These are phyloP conservation scores for Glossophaga mutica DNA, from an alignment of 2,797 vertebrate species.

Conservation along the genomic window DNA sequence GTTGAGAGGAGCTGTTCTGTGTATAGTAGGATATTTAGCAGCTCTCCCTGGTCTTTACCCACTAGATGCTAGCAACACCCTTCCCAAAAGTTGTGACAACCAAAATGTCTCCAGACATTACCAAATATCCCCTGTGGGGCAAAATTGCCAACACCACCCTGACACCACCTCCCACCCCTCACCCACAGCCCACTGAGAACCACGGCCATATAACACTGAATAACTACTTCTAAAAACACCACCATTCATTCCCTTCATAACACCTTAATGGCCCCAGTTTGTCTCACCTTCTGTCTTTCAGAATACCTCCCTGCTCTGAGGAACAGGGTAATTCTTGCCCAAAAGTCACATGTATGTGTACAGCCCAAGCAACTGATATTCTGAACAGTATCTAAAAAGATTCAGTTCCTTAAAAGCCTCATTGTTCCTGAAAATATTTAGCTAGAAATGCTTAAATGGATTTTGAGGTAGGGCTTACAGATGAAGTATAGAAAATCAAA, in stretches of 20 bases:
- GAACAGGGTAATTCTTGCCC: background rate
- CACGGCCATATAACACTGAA: background rate
- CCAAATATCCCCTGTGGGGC: background rate
- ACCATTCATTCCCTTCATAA: background rate
- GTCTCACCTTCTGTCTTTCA: background rate
- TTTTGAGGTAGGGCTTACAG: background rate
- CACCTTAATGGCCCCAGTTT: background rate
- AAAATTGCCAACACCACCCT: background rate
- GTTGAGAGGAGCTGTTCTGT: background rate
- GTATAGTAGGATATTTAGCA: background rate
- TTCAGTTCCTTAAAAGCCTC: background rate
- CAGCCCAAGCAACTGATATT: background rate
- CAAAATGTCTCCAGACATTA: background rate
- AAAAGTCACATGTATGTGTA: background rate
- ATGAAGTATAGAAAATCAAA: conserved; percentile 3
- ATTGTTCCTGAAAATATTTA: conserved; percentile 41
- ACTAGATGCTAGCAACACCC: background rate
- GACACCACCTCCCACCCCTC: background rate
- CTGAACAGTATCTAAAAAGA: conserved; percentile 28
- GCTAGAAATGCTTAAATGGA: background rate
- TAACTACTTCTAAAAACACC: background rate
- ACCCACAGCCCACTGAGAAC: background rate
- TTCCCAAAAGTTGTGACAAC: background rate
- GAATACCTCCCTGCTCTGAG: background rate
- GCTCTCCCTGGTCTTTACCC: background rate